phyloP scores from a whole-genome alignment of 1,140 invertebrate species.

The Stenopsyche tienmushanensis region DNA sequence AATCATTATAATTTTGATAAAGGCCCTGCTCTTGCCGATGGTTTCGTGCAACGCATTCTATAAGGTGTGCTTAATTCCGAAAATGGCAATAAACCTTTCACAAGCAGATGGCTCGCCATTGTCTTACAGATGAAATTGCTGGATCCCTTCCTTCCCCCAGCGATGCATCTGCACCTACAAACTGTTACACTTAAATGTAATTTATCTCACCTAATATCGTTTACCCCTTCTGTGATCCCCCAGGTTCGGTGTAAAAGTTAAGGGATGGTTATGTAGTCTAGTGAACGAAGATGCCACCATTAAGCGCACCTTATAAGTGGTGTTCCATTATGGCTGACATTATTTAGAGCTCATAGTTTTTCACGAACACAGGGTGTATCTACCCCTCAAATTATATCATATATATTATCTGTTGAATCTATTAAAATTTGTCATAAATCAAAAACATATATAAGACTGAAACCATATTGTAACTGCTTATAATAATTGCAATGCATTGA shows the following conservation, averaged over 20 bases:
- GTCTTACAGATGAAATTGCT: conserved; percentile 30
- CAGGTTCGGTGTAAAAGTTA: background rate
- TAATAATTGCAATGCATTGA: too few species aligned
- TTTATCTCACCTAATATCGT: conserved; percentile 41
- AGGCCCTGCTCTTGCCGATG: too few species aligned
- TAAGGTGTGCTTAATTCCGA: conserved; percentile 28
- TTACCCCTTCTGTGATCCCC: conserved; percentile 31
- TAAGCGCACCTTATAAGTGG: too few species aligned
- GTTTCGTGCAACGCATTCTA: too few species aligned
- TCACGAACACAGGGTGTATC: too few species aligned
- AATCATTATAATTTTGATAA: too few species aligned
- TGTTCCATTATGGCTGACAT: background rate
- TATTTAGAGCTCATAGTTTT: too few species aligned
- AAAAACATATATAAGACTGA: too few species aligned
- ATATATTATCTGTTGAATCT: too few species aligned
- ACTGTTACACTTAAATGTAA: conserved; percentile 39
- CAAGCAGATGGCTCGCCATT: conserved; percentile 28
- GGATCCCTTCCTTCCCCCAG: conserved; percentile 16
- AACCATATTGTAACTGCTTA: too few species aligned
- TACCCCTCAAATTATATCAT: too few species aligned
- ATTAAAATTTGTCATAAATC: too few species aligned
- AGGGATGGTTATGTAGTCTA: background rate
- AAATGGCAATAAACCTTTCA: conserved; percentile 38
- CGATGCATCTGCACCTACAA: conserved; percentile 35
- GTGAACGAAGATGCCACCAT: background rate